Base-by-base conservation (phyloP, 1,140 invertebrate species). In the Neoseiulus cucumeris region DNA sequence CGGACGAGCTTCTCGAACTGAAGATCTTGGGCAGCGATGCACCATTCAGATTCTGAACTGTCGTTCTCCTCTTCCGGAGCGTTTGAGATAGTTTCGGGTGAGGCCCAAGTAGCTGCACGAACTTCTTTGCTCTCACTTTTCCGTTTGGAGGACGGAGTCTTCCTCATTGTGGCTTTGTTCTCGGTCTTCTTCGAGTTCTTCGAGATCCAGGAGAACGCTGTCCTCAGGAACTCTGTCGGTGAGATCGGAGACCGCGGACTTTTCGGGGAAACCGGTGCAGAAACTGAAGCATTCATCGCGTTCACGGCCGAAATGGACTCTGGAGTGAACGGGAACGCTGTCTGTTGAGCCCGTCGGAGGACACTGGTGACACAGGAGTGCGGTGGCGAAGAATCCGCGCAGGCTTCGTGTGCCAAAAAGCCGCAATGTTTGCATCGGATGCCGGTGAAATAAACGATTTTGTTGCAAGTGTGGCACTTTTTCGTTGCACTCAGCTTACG, bases 21-120 rank as follows among this genome's bases (percentile, higher is more conserved):
- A 7, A 78, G 67, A 64, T 77, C 75, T 18, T 71, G 67, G 64
- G 70, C 75, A 0, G 74, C 71, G 65, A 78, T 77, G 59, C 70
- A 74, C 70, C 75, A 78, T 66, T 78, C 77, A 2, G 51, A 59
- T 20, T 29, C 51, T 2, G 51, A 25, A 25, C 14, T 47, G 45
- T 47, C 45, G 17, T 12, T 18, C 25, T 59, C 51, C 17, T 59
- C 51, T 25, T 25, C 33, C 14, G 22, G 25, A 2, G 22, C 22
- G 12, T 14, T 33, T 12, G 51, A 20, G 14, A 59, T 20, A 12
- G 25, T 25, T 33, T 59, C 51, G 51, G 51, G 51, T 20, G 51
- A 59, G 9, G 51, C 25, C 51, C 51, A 59, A 25, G 51, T 59
- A 14, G 51, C 51, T 12, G 25, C 14, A 9, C 51, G 51, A 59